Conservation (phyloP, 2,797 vertebrate species). For the Hypotaenidia philippensis region DNA sequence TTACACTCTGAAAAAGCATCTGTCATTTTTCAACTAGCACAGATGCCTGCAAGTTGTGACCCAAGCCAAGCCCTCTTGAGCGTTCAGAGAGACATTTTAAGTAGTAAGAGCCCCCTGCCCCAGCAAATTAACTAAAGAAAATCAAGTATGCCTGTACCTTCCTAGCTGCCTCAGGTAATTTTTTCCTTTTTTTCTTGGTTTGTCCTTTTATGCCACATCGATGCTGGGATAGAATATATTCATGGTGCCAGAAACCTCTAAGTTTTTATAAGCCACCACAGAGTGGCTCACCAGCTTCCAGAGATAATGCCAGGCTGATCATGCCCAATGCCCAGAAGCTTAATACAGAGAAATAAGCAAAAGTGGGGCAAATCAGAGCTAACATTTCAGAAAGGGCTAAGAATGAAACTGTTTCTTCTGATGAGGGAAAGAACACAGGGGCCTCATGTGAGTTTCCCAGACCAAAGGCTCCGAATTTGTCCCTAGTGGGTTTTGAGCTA, state of each 20-base stretch:
- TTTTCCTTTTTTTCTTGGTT: not conserved
- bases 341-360: not conserved
- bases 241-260: not conserved
- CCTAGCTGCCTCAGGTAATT: not conserved
- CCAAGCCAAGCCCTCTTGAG: constrained; percentile 11
- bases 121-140: not conserved
- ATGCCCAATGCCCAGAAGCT: not conserved
- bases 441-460: accelerated
- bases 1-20: constrained; percentile 11
- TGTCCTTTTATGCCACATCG: not conserved
- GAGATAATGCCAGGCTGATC: not conserved
- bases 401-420: not conserved
- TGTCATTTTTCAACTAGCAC: constrained; percentile 46
- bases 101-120: not conserved
- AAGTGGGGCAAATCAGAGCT: not conserved
- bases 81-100: not conserved
- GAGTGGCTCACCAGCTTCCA: not conserved
- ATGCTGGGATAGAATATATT: not conserved
- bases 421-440: not conserved
- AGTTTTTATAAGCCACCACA: not conserved
- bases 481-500: not conserved
- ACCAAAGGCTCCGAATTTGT: not conserved
- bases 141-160: not conserved
- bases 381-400: not conserved
- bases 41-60: constrained; percentile 9